These are phyloP conservation scores for Scopus umbretta DNA, from an alignment of 2,113 vertebrate species.

Conservation along the genomic window DNA sequence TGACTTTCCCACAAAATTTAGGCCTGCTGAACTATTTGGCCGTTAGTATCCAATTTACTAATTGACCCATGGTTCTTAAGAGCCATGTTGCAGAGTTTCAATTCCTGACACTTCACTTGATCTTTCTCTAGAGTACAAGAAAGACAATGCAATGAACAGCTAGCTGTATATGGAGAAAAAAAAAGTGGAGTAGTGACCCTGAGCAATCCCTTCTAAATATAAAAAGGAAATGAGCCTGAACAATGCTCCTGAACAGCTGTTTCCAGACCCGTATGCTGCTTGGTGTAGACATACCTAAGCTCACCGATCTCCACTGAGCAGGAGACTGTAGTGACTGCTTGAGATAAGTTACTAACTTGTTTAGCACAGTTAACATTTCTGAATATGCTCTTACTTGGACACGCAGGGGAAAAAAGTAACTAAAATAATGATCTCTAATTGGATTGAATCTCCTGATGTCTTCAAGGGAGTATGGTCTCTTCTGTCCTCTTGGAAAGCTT, in stretches of 20 bases:
- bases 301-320: neutral
- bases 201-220: constrained; percentile 28
- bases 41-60: neutral
- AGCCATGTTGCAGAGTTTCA: neutral
- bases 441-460: neutral
- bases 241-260: neutral
- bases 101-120: neutral
- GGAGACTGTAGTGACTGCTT: neutral
- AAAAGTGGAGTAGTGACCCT: neutral
- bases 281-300: neutral
- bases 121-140: neutral
- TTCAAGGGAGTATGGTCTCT: neutral
- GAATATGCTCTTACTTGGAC: neutral
- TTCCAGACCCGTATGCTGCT: neutral
- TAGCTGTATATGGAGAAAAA: neutral
- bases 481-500: neutral
- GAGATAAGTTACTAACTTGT: neutral
- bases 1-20: neutral
- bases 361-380: neutral
- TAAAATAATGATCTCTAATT: neutral
- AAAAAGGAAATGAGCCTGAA: neutral
- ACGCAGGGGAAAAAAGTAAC: neutral
- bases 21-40: neutral
- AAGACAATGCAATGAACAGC: neutral
- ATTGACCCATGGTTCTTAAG: neutral